These are phyloP conservation scores for Eristalis tenax DNA, from an alignment of 2,888 invertebrate species.

Conservation along the genomic window DNA sequence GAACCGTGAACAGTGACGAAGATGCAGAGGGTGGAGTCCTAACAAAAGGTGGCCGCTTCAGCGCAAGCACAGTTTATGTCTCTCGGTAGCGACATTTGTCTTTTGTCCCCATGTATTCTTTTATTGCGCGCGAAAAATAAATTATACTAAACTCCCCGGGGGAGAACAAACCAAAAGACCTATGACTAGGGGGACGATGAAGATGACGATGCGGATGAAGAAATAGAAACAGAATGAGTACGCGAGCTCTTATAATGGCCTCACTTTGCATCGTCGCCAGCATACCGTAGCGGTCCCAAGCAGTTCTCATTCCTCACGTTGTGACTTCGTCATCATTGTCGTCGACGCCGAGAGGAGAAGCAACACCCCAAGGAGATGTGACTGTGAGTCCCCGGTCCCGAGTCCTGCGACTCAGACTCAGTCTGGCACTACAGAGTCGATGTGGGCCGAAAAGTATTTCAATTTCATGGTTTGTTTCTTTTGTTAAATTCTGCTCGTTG, in stretches of 20 bases:
- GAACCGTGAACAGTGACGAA: slow-evolving; percentile 7
- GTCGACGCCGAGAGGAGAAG: slow-evolving; percentile 5
- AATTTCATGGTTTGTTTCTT: slow-evolving; percentile 72
- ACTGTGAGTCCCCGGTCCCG: slow-evolving; percentile 29
- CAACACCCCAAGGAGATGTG: slow-evolving; percentile 48
- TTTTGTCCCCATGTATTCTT: slow-evolving; percentile 62
- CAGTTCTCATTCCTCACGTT: slow-evolving; percentile 21
- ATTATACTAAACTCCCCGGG: slow-evolving; percentile 59
- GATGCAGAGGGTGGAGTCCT: not conserved
- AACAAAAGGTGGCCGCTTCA: slow-evolving; percentile 39
- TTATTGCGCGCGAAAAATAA: slow-evolving; percentile 71
- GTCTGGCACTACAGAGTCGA: not conserved
- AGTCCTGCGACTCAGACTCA: not conserved
- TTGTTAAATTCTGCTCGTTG: slow-evolving; percentile 68
- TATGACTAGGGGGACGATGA: slow-evolving; percentile 2
- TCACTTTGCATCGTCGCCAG: slow-evolving; percentile 56
- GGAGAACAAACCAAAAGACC: slow-evolving; percentile 1
- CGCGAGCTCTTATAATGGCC: slow-evolving; percentile 49
- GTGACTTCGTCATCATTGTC: slow-evolving; percentile 38
- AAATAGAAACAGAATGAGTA: slow-evolving; percentile 36
- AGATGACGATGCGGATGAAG: slow-evolving; percentile 31
- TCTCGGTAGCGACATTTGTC: slow-evolving; percentile 61
- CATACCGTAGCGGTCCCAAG: slow-evolving; percentile 14
- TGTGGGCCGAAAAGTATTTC: slow-evolving; percentile 66
- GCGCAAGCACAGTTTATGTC: slow-evolving; percentile 42